Percentiles rank a stretch among this genome's conserved stretches.
These are phyloP conservation scores for Dryas iulia DNA, from an alignment of 1,140 invertebrate species.

Conservation along the genomic window DNA sequence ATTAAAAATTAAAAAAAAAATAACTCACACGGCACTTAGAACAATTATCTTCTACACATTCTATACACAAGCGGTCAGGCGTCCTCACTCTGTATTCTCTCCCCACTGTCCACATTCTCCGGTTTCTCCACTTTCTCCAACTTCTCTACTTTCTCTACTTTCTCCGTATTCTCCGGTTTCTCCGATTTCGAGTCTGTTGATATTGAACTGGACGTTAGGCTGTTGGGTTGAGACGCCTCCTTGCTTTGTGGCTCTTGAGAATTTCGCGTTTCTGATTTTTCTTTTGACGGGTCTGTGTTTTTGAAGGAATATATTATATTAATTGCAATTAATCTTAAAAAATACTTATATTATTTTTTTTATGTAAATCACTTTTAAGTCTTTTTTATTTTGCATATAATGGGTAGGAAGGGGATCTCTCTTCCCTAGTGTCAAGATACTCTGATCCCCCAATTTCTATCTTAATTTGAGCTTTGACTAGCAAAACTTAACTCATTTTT, in stretches of 20 bases:
- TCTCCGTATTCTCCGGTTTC: conserved; percentile 37
- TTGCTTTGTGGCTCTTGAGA: conserved; percentile 69
- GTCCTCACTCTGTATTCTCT: conserved; percentile 41
- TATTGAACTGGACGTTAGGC: conserved; percentile 68
- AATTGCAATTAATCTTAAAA: too few relatives aligned
- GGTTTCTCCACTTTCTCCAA: conserved; percentile 9
- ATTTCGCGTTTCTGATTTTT: conserved; percentile 58
- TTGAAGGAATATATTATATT: too few relatives aligned
- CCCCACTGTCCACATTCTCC: conserved; percentile 26
- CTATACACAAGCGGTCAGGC: conserved; percentile 62
- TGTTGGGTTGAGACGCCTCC: conserved; percentile 68
- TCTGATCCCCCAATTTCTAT: too few relatives aligned
- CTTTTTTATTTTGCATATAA: too few relatives aligned
- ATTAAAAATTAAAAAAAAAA: neutral
- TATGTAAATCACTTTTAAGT: too few relatives aligned
- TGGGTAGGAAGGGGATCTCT: too few relatives aligned
- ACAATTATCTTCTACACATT: conserved; percentile 45
- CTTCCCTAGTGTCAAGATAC: too few relatives aligned
- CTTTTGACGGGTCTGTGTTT: conserved; percentile 50
- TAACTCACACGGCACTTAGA: conserved; percentile 1
- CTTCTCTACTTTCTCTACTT: conserved; percentile 26
- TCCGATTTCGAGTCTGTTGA: conserved; percentile 64
- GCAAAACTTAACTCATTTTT: too few relatives aligned
- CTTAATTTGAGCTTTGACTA: too few relatives aligned
- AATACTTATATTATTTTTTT: too few relatives aligned